A percentile compares a stretch with the other conserved stretches of the same genome.
phyloP scores from a whole-genome alignment of 2,888 invertebrate species.

The Mechanitis messenoides region DNA sequence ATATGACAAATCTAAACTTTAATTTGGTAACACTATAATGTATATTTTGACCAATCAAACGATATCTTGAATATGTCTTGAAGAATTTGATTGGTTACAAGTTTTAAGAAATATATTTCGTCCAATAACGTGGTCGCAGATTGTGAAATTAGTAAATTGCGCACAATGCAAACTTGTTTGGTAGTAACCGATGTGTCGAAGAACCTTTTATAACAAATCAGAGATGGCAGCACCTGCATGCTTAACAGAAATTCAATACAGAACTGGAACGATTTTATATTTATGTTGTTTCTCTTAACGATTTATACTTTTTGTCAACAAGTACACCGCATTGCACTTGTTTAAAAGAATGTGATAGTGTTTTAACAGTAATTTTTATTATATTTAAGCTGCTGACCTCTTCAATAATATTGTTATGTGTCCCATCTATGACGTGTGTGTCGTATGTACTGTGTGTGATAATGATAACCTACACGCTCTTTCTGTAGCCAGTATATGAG shows the following conservation, averaged over 20 bases:
- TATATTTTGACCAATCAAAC: slow-evolving; percentile 27
- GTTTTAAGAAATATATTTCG: slow-evolving; percentile 6
- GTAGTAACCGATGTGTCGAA: slow-evolving; percentile 10
- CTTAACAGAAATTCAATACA: slow-evolving; percentile 59
- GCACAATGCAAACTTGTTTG: slow-evolving; percentile 13
- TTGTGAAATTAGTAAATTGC: slow-evolving; percentile 18
- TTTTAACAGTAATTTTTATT: slow-evolving; percentile 19
- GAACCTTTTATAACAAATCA: slow-evolving; percentile 21
- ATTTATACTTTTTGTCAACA: slow-evolving; percentile 25
- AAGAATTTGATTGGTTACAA: slow-evolving; percentile 20
- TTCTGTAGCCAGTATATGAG: slow-evolving; percentile 64
- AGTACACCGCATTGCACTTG: slow-evolving; percentile 13
- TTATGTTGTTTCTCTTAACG: slow-evolving; percentile 55
- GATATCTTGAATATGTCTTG: neutral
- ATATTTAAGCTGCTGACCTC: slow-evolving; percentile 22
- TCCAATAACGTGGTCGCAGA: slow-evolving; percentile 26
- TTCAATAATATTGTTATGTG: slow-evolving; percentile 43
- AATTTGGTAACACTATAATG: slow-evolving; percentile 24
- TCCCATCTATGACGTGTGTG: slow-evolving; percentile 41
- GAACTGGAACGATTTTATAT: slow-evolving; percentile 30
- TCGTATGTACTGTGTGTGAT: slow-evolving; percentile 55
- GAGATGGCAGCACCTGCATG: slow-evolving; percentile 56
- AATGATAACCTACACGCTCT: slow-evolving; percentile 73
- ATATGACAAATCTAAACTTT: slow-evolving; percentile 20
- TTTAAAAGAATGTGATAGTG: slow-evolving; percentile 20